These are phyloP conservation scores for Lycaon pictus DNA, from an alignment of 2,113 vertebrate genomes.

Conservation along the genomic window DNA sequence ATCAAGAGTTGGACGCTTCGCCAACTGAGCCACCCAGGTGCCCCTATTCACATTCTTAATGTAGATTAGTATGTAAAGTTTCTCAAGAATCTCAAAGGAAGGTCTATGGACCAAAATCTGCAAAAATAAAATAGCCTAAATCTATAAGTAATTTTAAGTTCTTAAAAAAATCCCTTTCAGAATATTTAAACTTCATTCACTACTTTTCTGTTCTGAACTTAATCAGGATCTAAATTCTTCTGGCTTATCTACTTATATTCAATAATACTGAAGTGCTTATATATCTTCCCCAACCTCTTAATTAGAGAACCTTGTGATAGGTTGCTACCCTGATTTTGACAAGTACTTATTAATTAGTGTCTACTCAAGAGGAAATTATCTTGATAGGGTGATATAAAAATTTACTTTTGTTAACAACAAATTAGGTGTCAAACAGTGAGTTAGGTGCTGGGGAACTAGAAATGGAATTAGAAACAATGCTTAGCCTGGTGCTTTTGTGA, in stretches of 20 bases:
- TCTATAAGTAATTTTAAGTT: background rate
- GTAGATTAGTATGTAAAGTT: constrained; percentile 24
- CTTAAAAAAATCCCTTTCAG: constrained; percentile 7
- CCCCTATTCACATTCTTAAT: constrained; percentile 31
- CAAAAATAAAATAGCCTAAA: constrained; percentile 60
- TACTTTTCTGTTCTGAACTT: background rate
- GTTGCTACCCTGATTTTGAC: background rate
- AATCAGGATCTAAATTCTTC: constrained; percentile 25
- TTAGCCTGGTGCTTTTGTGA: background rate
- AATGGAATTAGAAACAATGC: background rate
- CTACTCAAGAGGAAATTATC: constrained; percentile 45
- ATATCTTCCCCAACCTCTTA: constrained; percentile 20
- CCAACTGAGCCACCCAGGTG: background rate
- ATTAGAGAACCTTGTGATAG: background rate
- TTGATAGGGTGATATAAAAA: background rate
- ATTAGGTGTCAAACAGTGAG: background rate
- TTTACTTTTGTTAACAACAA: constrained; percentile 13
- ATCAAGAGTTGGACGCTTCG: background rate
- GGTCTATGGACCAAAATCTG: background rate
- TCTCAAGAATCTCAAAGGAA: constrained; percentile 30
- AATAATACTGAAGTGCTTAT: constrained; percentile 48
- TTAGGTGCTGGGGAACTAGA: background rate
- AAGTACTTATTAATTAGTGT: constrained; percentile 34
- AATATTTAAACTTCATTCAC: constrained; percentile 45
- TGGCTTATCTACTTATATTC: constrained; percentile 21